Conservation (phyloP, 2,888 invertebrate genomes). For the Panorpa germanica region DNA sequence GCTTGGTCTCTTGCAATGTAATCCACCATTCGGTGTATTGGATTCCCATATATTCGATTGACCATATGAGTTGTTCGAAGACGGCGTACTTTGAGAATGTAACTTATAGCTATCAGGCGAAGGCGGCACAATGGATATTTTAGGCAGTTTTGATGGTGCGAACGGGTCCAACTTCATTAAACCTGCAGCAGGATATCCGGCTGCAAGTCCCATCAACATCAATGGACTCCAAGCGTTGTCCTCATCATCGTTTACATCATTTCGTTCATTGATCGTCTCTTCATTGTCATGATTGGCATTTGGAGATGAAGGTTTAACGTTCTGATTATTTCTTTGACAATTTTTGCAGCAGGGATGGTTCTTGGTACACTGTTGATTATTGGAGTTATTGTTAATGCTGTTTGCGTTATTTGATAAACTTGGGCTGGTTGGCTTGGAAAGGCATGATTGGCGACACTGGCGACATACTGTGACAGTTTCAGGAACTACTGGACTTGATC, state of each 20-base stretch:
- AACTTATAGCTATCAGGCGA: conserved; percentile 52
- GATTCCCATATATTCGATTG: background rate
- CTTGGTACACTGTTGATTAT: too few relatives aligned
- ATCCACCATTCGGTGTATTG: background rate
- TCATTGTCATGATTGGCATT: too few relatives aligned
- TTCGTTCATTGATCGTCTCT: too few relatives aligned
- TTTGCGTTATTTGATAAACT: conserved; percentile 27
- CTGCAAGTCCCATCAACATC: conserved; percentile 43
- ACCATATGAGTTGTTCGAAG: conserved; percentile 5
- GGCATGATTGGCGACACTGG: conserved; percentile 62
- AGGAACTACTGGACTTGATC: conserved; percentile 52
- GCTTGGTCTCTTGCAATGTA: background rate
- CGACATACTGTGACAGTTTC: conserved; percentile 57
- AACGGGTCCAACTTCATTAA: conserved; percentile 29
- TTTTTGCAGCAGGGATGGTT: too few relatives aligned
- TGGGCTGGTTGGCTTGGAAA: conserved; percentile 34
- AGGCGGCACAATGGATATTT: conserved; percentile 55
- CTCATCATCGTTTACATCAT: too few relatives aligned
- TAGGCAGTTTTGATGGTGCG: conserved; percentile 30
- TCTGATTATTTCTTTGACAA: too few relatives aligned
- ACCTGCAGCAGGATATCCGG: conserved; percentile 29
- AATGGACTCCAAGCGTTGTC: conserved; percentile 44
- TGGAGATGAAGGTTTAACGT: too few relatives aligned
- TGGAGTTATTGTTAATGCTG: conserved; percentile 10
- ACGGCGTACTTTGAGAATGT: background rate